These are phyloP conservation scores for Batillaria attramentaria DNA, from an alignment of 1,140 invertebrate genomes.

Conservation along the genomic window DNA sequence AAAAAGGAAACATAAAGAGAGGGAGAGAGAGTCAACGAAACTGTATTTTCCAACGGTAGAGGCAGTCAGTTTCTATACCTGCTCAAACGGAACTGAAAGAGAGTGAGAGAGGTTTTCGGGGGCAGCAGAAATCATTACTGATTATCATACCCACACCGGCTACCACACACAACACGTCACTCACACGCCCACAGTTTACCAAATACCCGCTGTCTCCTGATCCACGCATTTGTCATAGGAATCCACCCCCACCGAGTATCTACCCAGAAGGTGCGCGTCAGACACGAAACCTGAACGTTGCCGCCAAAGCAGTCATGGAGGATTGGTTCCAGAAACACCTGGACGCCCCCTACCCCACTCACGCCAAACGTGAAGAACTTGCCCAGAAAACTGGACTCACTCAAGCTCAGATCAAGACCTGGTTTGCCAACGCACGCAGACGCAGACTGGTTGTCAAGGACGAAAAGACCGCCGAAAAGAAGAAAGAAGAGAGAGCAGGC, in stretches of 20 bases:
- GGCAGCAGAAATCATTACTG: too few relatives aligned
- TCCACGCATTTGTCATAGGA: too few relatives aligned
- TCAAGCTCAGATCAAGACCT: conserved; percentile 14
- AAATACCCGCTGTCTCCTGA: too few relatives aligned
- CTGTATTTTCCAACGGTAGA: too few relatives aligned
- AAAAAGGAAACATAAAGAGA: too few relatives aligned
- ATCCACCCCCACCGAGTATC: conserved; percentile 23
- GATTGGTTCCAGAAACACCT: background rate
- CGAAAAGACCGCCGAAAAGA: background rate
- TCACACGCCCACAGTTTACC: too few relatives aligned
- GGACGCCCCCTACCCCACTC: background rate
- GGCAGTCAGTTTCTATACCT: too few relatives aligned
- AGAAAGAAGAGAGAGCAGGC: background rate
- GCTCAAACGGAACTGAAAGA: too few relatives aligned
- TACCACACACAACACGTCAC: too few relatives aligned
- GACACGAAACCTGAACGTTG: background rate
- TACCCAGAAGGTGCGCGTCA: background rate
- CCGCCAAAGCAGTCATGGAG: background rate
- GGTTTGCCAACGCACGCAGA: conserved; percentile 22
- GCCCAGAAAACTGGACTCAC: conserved; percentile 12
- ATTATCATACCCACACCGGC: too few relatives aligned
- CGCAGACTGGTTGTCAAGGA: background rate
- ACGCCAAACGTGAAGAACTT: background rate
- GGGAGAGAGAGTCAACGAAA: too few relatives aligned
- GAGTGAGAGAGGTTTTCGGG: too few relatives aligned